Evolutionary conservation across 2,888 invertebrate genomes (phyloP).

Genomic region (Disparrhopalites patrizii): DNA sequence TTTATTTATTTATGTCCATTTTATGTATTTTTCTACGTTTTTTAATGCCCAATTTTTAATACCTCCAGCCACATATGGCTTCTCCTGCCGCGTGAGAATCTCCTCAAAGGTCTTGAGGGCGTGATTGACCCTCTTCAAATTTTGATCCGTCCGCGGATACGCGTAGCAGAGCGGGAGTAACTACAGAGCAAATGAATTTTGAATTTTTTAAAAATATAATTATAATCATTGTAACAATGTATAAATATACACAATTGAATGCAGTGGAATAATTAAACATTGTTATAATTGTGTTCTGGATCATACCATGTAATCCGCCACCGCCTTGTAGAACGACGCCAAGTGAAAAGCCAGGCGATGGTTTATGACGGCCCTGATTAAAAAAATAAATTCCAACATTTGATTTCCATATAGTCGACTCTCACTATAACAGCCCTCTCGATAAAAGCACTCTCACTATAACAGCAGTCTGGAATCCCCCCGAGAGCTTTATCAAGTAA

Average conservation of each 20-base stretch:
- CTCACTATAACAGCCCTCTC: too few relatives aligned
- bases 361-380: slow-evolving; percentile 73
- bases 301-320: slow-evolving; percentile 62
- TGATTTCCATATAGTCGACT: too few relatives aligned
- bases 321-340: slow-evolving; percentile 67
- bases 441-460: too few relatives aligned
- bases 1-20: too few relatives aligned
- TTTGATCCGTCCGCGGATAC: slow-evolving; percentile 64
- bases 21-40: too few relatives aligned
- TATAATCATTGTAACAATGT: neutral
- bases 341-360: slow-evolving; percentile 74
- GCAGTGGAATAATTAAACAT: neutral
- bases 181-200: slow-evolving; percentile 52
- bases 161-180: slow-evolving; percentile 74
- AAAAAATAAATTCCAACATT: too few relatives aligned
- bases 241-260: neutral
- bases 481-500: too few relatives aligned
- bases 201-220: neutral
- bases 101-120: slow-evolving; percentile 65
- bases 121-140: slow-evolving; percentile 65
- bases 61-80: slow-evolving; percentile 64
- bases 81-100: slow-evolving; percentile 60
- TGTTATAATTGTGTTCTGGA: too few relatives aligned
- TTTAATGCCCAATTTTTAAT: slow-evolving; percentile 33
- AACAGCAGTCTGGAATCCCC: too few relatives aligned